Evolutionary conservation across 2,113 vertebrate genomes (phyloP).

Genomic region (Gopherus evgoodei): DNA sequence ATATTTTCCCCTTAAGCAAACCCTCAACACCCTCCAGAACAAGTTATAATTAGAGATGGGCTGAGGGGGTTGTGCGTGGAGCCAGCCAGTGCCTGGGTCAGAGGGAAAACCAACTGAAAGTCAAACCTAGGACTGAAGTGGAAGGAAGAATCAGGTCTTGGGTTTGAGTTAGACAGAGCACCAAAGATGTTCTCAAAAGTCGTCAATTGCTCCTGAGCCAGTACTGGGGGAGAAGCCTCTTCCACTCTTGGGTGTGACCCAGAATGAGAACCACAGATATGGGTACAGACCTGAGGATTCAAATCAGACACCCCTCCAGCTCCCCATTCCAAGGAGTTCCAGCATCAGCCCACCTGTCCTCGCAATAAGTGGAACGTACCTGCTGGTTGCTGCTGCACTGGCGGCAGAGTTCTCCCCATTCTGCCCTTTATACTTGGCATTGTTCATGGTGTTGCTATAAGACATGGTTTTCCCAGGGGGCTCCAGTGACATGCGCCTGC

Average conservation of each 20-base stretch:
- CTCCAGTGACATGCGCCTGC: conserved; percentile 59
- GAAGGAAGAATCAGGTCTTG: neutral
- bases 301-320: neutral
- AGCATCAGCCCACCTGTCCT: neutral
- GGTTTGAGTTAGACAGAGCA: neutral
- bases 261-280: neutral
- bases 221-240: neutral
- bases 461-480: neutral
- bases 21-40: no score
- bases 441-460: neutral
- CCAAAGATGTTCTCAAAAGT: neutral
- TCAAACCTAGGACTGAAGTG: no score
- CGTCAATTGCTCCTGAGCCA: neutral
- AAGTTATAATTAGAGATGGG: neutral
- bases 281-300: neutral
- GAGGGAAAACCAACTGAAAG: neutral
- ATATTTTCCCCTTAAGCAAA: neutral
- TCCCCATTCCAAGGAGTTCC: fast-evolving
- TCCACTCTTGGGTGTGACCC: neutral
- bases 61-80: neutral
- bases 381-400: conserved; percentile 3
- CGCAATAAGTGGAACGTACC: conserved; percentile 59
- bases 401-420: conserved; percentile 39
- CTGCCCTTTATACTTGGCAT: conserved; percentile 67
- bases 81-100: neutral